phyloP scores from a whole-genome alignment of 2,113 vertebrate species.

The Jacana jacana region DNA sequence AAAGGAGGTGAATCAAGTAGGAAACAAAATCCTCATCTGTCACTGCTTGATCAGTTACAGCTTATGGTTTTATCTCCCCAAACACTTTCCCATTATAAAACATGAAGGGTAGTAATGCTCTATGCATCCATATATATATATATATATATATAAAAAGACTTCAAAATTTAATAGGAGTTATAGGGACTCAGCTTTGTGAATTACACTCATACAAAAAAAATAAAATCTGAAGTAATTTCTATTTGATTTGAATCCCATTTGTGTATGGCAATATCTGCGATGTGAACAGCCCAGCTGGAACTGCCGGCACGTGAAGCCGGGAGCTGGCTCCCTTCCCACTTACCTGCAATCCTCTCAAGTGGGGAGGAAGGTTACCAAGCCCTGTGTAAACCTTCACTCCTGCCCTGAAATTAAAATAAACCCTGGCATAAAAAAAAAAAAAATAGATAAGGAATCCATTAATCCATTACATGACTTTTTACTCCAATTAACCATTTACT shows the following conservation, averaged over 20 bases:
- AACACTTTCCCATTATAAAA: background rate
- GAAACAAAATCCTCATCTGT: conserved; percentile 16
- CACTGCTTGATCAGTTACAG: background rate
- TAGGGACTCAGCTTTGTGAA: background rate
- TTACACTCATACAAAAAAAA: background rate
- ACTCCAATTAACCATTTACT: background rate
- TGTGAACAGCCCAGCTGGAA: background rate
- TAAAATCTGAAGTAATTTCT: background rate
- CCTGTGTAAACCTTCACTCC: background rate
- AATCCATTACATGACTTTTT: background rate
- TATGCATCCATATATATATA: background rate
- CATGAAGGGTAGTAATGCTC: background rate
- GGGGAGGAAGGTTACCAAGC: background rate
- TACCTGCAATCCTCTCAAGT: background rate
- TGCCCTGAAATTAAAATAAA: background rate
- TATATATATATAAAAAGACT: background rate
- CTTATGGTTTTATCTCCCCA: background rate
- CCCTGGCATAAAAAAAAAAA: background rate
- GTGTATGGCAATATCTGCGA: background rate
- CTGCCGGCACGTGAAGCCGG: rapidly evolving
- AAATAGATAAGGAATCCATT: background rate
- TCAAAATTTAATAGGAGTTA: background rate
- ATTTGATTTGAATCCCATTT: conserved; percentile 1
- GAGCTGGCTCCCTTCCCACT: background rate
- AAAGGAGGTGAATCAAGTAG: background rate